Evolutionary conservation across 2,888 invertebrate species (phyloP).

Genomic region (Lasioglossum leucozonium): DNA sequence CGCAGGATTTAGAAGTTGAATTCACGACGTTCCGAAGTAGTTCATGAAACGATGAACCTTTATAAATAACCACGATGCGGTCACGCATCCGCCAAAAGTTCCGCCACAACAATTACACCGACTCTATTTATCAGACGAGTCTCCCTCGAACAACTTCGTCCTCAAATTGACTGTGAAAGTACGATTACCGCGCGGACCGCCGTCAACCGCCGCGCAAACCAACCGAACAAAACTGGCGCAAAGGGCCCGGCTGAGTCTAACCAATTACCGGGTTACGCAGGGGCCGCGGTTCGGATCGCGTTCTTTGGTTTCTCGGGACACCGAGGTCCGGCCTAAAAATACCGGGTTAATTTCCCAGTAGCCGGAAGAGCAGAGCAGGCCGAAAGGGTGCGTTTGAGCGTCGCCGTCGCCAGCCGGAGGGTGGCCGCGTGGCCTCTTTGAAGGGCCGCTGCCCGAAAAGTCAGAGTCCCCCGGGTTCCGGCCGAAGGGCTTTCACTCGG

Average conservation of each 20-base stretch:
- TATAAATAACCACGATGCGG: not conserved
- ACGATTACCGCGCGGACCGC: not conserved
- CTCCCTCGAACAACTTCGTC: not conserved
- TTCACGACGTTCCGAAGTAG: not conserved
- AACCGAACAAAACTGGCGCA: not conserved
- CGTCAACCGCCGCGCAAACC: not conserved
- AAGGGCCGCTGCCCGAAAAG: conserved; percentile 30
- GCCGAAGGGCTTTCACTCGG: conserved; percentile 24
- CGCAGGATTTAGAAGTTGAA: not conserved
- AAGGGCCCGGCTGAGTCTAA: not conserved
- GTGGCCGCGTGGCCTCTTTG: conserved; percentile 21
- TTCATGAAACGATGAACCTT: not conserved
- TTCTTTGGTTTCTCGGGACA: conserved; percentile 3
- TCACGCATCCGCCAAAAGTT: not conserved
- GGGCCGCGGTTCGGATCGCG: not conserved
- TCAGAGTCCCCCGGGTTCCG: conserved; percentile 32
- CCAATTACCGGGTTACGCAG: not conserved
- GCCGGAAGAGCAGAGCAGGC: conserved; percentile 14
- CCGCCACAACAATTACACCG: not conserved
- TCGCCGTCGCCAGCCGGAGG: conserved; percentile 9
- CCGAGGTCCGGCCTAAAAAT: not conserved
- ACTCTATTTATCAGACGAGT: not conserved
- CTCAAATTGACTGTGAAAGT: not conserved
- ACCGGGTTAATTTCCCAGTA: conserved; percentile 23
- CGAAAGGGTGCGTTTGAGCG: conserved; percentile 26